Percentiles rank a stretch among this genome's conserved stretches.
These are phyloP conservation scores for Fundulus diaphanus DNA, from an alignment of 2,797 vertebrate species.

Conservation along the genomic window DNA sequence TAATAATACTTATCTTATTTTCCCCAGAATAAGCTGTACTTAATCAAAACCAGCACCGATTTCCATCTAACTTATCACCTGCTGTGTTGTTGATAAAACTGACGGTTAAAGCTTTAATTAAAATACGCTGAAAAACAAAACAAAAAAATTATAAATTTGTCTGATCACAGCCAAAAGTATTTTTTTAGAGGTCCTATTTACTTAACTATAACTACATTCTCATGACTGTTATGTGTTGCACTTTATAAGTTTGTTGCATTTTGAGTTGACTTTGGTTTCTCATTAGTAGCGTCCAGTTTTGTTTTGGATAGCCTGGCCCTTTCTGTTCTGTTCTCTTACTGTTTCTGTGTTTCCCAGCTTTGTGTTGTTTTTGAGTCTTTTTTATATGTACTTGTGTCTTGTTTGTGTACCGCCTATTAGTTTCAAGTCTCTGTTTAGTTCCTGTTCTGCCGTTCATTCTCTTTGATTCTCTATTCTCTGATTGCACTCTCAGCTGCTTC, in stretches of 20 bases:
- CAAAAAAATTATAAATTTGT: background rate
- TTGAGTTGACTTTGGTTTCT: background rate
- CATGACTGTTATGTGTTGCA: background rate
- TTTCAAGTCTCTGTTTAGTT: background rate
- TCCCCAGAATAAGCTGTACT: no score
- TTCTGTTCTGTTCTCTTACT: no score
- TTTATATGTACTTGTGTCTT: no score
- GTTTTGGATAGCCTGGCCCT: no score
- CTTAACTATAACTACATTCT: no score
- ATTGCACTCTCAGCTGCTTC: conserved; percentile 1
- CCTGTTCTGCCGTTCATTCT: background rate
- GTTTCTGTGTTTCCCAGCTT: no score
- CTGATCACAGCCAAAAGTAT: background rate
- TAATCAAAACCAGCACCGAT: background rate
- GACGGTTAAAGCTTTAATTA: background rate
- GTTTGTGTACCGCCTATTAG: no score
- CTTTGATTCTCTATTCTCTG: background rate
- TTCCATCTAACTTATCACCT: background rate
- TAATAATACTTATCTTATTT: no score
- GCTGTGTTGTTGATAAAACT: background rate
- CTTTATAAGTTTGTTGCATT: background rate
- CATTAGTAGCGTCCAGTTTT: background rate
- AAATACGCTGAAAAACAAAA: background rate
- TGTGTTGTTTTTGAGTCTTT: no score
- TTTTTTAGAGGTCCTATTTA: background rate